Evolutionary conservation across 2,113 vertebrate species (phyloP), one percentile per base, ranked within the genome.

Genomic region (Boulengeromyrus knoepffleri): DNA sequence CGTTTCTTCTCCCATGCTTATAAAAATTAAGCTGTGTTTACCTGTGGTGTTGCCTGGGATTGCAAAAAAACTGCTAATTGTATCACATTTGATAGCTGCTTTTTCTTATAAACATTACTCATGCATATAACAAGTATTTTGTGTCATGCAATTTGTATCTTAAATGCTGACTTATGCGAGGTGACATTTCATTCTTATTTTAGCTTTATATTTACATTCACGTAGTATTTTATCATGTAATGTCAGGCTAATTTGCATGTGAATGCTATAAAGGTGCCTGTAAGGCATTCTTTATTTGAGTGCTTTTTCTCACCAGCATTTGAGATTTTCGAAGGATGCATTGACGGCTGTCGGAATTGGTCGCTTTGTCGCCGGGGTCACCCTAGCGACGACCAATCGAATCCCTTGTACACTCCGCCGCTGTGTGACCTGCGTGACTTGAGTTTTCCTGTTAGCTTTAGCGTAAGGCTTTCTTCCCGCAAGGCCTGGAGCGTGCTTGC

Each of bases 401-500:
- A 85, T 27, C 9, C 49, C 12, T 31, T 13, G 13, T 5, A 15
- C 31, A 27, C 45, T 27, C 70, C 39, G 39, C 15, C 39, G 45
- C 52, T 77, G 36, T 5, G 15, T 42, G 62, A 46, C 88, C 58
- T 9, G 21, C 6, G 0, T 85, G 27, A 17, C 15, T 49, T 31
- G 24, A 45, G 47, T 58, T 17, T 39, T n/a, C 13, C 56, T n/a
- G 27, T 9, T 53, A 42, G 47, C 21, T 70, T 89, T 53, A 46
- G 27, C 36, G 13, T 7, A 39, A 46, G 15, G 9, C 19, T 80
- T 80, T 42, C 17, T 42, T 19, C 17, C 31, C 2, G 1, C 17
- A 8, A 80, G 8, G 74, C 17, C 36, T 70, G 9, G 10, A 42
- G 21, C 70, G 27, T 53, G 90, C 92, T 92, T 92, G 45, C 93